These are phyloP conservation scores for Mythimna pallens DNA, from an alignment of 2,888 invertebrate species.

Conservation along the genomic window DNA sequence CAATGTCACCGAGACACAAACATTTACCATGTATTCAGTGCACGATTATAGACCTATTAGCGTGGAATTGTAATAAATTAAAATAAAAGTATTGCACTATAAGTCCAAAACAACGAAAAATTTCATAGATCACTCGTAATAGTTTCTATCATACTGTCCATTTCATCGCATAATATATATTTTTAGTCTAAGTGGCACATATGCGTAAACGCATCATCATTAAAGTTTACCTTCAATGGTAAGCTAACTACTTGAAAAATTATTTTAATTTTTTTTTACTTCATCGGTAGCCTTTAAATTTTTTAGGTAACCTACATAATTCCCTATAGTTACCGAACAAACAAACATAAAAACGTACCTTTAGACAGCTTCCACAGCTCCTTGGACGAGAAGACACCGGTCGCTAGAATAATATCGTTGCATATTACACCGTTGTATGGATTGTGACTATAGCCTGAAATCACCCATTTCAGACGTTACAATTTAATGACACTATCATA, in stretches of 20 bases:
- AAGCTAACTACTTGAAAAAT: not conserved
- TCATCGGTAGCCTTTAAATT: not conserved
- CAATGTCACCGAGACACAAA: too few relatives aligned
- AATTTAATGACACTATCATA: slow-evolving; percentile 52
- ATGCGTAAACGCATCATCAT: not conserved
- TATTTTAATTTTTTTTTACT: not conserved
- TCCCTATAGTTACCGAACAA: slow-evolving; percentile 1
- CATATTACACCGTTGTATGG: slow-evolving; percentile 99
- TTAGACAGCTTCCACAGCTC: slow-evolving; percentile 99
- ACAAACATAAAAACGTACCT: slow-evolving; percentile 91
- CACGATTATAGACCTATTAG: not conserved
- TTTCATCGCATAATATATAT: not conserved
- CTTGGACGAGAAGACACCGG: slow-evolving; percentile 99
- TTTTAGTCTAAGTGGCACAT: not conserved
- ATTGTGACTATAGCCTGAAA: slow-evolving; percentile 96
- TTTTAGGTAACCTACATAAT: not conserved
- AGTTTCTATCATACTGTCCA: not conserved
- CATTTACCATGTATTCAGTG: not conserved
- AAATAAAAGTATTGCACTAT: too few relatives aligned
- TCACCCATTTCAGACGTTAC: slow-evolving; percentile 79
- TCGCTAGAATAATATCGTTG: slow-evolving; percentile 99
- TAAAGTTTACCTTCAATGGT: not conserved
- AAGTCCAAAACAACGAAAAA: not conserved
- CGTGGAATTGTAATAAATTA: not conserved
- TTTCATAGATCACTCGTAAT: not conserved